Base-by-base conservation (phyloP, 1,140 invertebrate species). In the Rhagoletis zephyria region DNA sequence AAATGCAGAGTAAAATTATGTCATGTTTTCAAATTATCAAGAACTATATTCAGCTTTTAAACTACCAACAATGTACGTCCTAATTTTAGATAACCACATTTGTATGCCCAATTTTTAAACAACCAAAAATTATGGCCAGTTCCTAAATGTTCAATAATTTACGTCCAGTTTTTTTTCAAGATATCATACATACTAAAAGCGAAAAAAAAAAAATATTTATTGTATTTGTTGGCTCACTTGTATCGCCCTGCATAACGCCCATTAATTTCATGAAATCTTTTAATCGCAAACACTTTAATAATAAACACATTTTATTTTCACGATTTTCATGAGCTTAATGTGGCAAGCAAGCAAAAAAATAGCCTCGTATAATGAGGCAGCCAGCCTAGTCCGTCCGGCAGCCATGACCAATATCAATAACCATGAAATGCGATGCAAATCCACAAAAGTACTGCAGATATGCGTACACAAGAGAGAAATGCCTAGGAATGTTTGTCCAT, bases 371-470 rank as follows among this genome's bases (percentile, higher is more conserved):
- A 81, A 48, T 81, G 14, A 81, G 74, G 51, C 74, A 81, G 48
- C 56, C 16, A 19, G 16, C 3, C 48, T 16, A 7, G 16, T 4
- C 0, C 16, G 16, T 6, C 16, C 74, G n/a, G 3, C 19, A 56
- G 74, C 7, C 5, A 30, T 16, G 14, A 6, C 12, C n/a, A 51
- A 19, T 81, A 81, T 81, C 45, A 51, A 56, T 56, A 56, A 10
- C 74, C 48, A 19, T 56, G 74, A 81, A 81, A 81, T 19, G 74
- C 16, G 42, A 81, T 81, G 74, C 48, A 81, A 81, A 81, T 56
- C 45, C 48, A 9, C 4, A 19, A 19, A 51, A 59, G n/a, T 30
- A 67, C 30, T 67, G 30, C n/a, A 67, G 6, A 14, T 63, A n/a
- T 63, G 16, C 61, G 12, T 12, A 63, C 4, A 14, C 61, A 63